phyloP scores from a whole-genome alignment of 2,113 vertebrate species.

The Brachypteracias leptosomus region DNA sequence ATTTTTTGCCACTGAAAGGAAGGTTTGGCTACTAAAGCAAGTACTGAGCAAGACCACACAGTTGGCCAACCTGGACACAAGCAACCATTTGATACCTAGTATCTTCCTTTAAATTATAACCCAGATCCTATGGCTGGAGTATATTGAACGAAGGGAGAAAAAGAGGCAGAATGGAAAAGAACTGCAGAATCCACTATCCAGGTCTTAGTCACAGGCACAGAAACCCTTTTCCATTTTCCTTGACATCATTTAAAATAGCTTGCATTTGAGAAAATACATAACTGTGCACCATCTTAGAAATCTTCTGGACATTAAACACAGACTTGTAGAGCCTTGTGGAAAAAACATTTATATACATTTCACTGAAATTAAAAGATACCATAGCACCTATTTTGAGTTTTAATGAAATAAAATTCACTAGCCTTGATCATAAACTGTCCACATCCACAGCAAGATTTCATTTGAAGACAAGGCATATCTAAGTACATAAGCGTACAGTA shows the following conservation, averaged over 20 bases:
- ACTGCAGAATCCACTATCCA: background rate
- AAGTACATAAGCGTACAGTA: background rate
- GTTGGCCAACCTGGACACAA: background rate
- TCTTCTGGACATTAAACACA: background rate
- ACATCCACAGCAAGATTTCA: background rate
- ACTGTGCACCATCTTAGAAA: background rate
- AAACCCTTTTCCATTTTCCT: background rate
- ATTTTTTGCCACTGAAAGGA: background rate
- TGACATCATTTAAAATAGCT: background rate
- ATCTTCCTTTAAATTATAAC: background rate
- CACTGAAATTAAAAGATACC: background rate
- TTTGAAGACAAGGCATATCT: background rate
- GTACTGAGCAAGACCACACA: background rate
- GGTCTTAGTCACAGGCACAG: background rate
- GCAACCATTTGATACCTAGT: background rate
- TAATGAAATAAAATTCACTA: background rate
- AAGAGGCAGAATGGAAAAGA: background rate
- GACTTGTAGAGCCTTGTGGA: background rate
- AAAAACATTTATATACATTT: background rate
- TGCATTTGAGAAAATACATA: background rate
- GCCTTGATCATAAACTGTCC: background rate
- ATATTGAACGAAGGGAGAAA: background rate
- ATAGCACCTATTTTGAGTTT: background rate
- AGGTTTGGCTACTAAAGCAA: background rate
- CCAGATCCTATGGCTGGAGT: background rate